Conservation (phyloP, 2,113 vertebrate species). For the Pelecanus crispus region DNA sequence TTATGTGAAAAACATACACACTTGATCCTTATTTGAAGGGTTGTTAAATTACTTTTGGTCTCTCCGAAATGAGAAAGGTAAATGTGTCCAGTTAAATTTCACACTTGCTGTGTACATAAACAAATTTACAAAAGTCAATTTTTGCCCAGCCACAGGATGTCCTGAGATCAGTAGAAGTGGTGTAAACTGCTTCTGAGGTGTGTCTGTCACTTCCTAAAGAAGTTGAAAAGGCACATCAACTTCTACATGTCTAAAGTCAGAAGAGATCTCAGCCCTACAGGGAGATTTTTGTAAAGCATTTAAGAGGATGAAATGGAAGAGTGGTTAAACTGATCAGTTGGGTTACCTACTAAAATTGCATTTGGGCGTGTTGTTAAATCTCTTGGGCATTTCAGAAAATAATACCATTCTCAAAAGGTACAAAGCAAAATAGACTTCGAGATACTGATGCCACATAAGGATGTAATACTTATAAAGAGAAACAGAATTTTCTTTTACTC, state of each 20-base stretch:
- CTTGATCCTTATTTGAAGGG: neutral
- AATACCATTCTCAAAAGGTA: neutral
- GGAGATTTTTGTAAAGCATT: neutral
- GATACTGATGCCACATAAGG: neutral
- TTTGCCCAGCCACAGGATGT: neutral
- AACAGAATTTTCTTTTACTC: neutral
- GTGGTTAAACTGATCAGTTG: neutral
- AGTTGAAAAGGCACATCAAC: neutral
- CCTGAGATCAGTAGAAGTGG: neutral
- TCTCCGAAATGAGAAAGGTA: neutral
- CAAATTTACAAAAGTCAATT: neutral
- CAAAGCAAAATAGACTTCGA: neutral
- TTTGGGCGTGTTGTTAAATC: neutral
- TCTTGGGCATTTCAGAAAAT: neutral
- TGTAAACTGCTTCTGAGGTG: neutral
- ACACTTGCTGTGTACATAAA: neutral
- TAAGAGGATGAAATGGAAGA: neutral
- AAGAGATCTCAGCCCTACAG: neutral
- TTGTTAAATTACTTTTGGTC: neutral
- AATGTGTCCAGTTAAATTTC: neutral
- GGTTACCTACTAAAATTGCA: neutral
- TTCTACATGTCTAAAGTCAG: neutral
- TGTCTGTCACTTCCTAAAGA: neutral
- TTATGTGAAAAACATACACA: neutral
- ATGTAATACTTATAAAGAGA: neutral